Percentiles rank a stretch among this genome's conserved stretches.
phyloP scores from a whole-genome alignment of 2,888 invertebrate species.

The Nemapogon koenigi region DNA sequence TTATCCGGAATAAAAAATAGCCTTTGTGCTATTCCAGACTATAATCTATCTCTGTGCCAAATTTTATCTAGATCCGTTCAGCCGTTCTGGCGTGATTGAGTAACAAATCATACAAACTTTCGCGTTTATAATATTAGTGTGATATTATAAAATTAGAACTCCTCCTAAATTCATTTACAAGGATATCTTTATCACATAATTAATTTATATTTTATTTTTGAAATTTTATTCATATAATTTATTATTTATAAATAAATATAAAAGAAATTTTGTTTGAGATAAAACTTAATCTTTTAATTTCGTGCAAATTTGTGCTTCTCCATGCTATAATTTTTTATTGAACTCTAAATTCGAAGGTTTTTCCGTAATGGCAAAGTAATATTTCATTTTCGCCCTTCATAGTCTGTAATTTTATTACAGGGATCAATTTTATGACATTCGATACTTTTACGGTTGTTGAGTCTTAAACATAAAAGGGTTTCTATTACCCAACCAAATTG shows the following conservation, averaged over 20 bases:
- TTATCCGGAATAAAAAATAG: no score
- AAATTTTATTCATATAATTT: no score
- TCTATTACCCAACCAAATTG: conserved; percentile 26
- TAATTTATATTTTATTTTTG: no score
- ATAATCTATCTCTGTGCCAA: no score
- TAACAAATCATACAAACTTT: no score
- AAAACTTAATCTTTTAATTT: neutral
- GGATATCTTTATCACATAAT: no score
- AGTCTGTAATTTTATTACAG: conserved; percentile 46
- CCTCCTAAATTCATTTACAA: no score
- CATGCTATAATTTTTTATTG: conserved; percentile 8
- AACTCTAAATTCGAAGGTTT: conserved; percentile 27
- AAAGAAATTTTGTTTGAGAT: neutral
- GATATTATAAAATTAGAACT: no score
- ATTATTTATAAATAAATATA: neutral
- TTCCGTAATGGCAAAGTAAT: conserved; percentile 30
- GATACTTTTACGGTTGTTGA: conserved; percentile 53
- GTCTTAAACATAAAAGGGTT: conserved; percentile 46
- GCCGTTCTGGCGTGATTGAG: no score
- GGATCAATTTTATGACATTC: conserved; percentile 50
- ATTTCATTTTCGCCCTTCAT: conserved; percentile 47
- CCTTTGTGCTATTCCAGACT: no score
- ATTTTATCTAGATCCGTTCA: no score
- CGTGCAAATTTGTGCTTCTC: neutral
- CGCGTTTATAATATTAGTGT: no score